These are phyloP conservation scores for Mylabris phalerata DNA, from an alignment of 1,140 invertebrate genomes.

Conservation along the genomic window DNA sequence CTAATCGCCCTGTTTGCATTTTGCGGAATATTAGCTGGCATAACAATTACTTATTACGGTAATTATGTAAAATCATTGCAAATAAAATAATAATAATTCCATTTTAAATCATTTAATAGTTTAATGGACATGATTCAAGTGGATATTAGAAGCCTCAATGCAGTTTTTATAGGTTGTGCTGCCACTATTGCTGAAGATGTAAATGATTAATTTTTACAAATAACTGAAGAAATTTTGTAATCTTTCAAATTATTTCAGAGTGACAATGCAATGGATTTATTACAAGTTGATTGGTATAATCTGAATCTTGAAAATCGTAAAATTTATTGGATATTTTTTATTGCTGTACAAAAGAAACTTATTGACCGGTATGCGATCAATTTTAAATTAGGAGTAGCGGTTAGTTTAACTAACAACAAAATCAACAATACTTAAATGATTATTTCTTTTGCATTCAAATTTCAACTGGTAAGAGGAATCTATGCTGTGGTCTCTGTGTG, in stretches of 20 bases:
- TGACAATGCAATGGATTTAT: constrained; percentile 50
- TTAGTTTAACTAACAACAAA: too few relatives aligned
- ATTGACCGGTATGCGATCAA: constrained; percentile 62
- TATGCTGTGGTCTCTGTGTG: too few relatives aligned
- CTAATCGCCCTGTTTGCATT: constrained; percentile 50
- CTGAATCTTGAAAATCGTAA: neutral
- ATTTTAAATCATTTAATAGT: too few relatives aligned
- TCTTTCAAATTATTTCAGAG: constrained; percentile 42
- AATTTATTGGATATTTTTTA: constrained; percentile 31
- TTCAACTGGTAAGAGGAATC: too few relatives aligned
- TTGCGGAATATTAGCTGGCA: constrained; percentile 59
- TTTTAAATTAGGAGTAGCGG: neutral
- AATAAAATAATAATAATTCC: too few relatives aligned
- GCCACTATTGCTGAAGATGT: constrained; percentile 38
- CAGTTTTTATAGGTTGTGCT: too few relatives aligned
- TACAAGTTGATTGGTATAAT: constrained; percentile 36
- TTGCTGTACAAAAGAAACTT: constrained; percentile 62
- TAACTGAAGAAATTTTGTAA: too few relatives aligned
- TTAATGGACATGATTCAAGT: too few relatives aligned
- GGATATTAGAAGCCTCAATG: too few relatives aligned
- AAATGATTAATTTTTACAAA: constrained; percentile 29
- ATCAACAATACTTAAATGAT: too few relatives aligned
- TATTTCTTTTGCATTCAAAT: too few relatives aligned
- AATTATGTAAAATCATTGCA: too few relatives aligned
- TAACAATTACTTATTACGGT: constrained; percentile 13